phyloP scores from a whole-genome alignment of 2,888 invertebrate genomes.

The Ophraella communa region DNA sequence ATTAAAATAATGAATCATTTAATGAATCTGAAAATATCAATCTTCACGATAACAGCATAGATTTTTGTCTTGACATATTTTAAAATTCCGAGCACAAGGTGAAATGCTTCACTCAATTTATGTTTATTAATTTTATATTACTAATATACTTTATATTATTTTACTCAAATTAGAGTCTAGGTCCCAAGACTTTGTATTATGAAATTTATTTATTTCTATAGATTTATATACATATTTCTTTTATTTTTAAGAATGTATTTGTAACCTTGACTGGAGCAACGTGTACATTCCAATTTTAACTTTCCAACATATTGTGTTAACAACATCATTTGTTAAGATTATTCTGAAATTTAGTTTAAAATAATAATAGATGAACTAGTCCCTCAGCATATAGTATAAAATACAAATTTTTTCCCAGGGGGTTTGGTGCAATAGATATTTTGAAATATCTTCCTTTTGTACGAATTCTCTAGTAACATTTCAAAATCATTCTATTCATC shows the following conservation, averaged over 20 bases:
- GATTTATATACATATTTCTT: not conserved
- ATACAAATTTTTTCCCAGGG: constrained; percentile 42
- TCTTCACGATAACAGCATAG: too few species aligned
- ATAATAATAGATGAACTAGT: constrained; percentile 12
- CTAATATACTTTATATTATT: constrained; percentile 1
- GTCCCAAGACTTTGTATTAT: constrained; percentile 1
- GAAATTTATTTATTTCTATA: constrained; percentile 12
- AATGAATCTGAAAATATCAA: too few species aligned
- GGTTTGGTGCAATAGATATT: constrained; percentile 45
- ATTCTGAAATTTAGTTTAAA: constrained; percentile 15
- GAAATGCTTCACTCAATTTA: not conserved
- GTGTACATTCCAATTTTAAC: constrained; percentile 34
- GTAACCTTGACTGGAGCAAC: not conserved
- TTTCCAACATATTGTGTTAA: not conserved
- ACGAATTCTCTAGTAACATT: constrained; percentile 22
- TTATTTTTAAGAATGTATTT: not conserved
- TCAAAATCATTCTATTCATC: constrained; percentile 27
- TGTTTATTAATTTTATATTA: constrained; percentile 6
- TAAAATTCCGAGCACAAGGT: not conserved
- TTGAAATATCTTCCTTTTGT: constrained; percentile 30
- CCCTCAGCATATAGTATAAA: constrained; percentile 38
- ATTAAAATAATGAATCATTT: too few species aligned
- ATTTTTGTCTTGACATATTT: not conserved
- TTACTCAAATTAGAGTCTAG: constrained; percentile 1
- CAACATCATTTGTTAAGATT: not conserved